Base-by-base conservation (phyloP, 2,797 vertebrate species). In the Podargus strigoides region DNA sequence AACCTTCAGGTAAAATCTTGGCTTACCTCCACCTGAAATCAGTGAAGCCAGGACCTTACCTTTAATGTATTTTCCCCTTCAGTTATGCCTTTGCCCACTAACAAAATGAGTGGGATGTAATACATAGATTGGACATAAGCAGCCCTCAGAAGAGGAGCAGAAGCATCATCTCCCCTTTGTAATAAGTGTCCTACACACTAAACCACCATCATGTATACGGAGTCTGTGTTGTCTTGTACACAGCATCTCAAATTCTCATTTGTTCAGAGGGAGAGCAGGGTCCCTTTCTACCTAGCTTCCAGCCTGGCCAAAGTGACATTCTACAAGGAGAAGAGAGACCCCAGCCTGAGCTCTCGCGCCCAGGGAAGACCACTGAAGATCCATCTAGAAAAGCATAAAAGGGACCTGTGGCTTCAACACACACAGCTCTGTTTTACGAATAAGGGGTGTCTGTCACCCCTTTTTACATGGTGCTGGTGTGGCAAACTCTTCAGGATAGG, bases 151-250 rank as follows among this genome's bases (percentile, higher is more conserved):
- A 72, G 28, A 88, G 52, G 24, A 72, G 14, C 32, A 75, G 44
- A 34, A 55, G 3, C 27, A 74, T 49, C 19, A 10, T 23, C 27
- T 34, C 14, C 13, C 9, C 28, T 44, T 49, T 82, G 19, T 50
- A 37, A 23, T 4, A 39, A 82, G 13, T 20, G 18, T 4, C 18
- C 42, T 79, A 9, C 16, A 10, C 18, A 13, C 46, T 39, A 36
- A 69, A 39, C 21, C 55, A 39, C 10, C 27, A 6, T 23, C 27
- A 20, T 24, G 3, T 12, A 9, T 23, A 6, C 0, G 0, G 13
- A 63, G 26, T 24, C 78, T 6, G 1, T 47, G 30, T 28, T 59
- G 22, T 68, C 41, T 55, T 22, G 23, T 19, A 27, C 4, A 62
- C 8, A 64, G 10, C 36, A 50, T 26, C 55, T 79, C 67, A 58